Conservation (phyloP, 2,113 vertebrate species). For the Urocynchramus pylzowi region DNA sequence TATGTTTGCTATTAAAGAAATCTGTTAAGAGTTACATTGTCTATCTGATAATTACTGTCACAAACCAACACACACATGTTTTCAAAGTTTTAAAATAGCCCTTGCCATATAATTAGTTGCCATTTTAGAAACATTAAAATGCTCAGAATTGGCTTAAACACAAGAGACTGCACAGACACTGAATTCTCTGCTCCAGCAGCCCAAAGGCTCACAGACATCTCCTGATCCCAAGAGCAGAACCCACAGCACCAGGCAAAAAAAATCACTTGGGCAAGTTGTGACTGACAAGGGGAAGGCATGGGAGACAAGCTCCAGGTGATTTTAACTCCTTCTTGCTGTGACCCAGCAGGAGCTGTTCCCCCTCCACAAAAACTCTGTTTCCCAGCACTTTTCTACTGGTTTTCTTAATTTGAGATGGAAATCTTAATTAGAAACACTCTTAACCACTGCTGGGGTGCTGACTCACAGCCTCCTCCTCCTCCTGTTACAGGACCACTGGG, state of each 20-base stretch:
- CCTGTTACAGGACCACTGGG: not conserved
- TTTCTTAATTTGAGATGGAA: not conserved
- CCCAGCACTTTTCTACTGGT: not conserved
- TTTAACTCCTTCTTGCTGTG: not conserved
- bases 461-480: not conserved
- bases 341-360: not conserved
- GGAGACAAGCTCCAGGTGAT: not conserved
- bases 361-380: not conserved
- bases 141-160: not conserved
- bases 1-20: not conserved
- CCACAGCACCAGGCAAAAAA: not conserved
- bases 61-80: not conserved
- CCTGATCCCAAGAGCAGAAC: not conserved
- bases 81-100: not conserved
- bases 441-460: not conserved
- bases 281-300: not conserved
- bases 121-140: not conserved
- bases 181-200: not conserved
- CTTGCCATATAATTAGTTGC: not conserved
- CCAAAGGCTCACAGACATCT: not conserved
- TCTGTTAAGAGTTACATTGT: not conserved
- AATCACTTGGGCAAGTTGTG: not conserved
- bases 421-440: slow-evolving; percentile 1
- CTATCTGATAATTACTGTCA: not conserved
- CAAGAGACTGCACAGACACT: not conserved